Base-by-base conservation (phyloP, 2,888 invertebrate species). In the Ennomos erosarius region DNA sequence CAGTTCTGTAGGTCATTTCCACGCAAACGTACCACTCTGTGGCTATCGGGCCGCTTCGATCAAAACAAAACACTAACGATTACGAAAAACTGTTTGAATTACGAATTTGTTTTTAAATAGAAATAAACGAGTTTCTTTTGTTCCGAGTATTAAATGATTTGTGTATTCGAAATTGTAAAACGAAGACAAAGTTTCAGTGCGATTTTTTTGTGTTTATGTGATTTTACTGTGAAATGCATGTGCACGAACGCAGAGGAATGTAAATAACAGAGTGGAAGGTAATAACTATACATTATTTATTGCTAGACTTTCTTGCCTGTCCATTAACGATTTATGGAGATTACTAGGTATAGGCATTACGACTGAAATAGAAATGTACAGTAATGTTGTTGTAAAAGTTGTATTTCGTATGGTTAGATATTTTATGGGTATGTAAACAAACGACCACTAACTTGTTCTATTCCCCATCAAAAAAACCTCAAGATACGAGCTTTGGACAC, bases 1-100 rank as follows among this genome's bases (percentile, higher is more conserved):
- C 82, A 79, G 81, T 81, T 77, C 81, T 86, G 68, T 84, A 82
- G 86, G 87, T 84, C 87, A 85, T 73, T 71, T 71, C 79, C 68
- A 69, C 69, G 65, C 68, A 69, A 54, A 54, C 71, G 78, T 79
- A 74, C 78, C 79, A 74, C 69, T 74, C 64, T 49, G 44, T 52
- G 36, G 43, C 40, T 36, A 54, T 12, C 34, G 50, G 42, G 40
- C 39, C 10, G 33, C 43, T 52, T 38, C 34, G 4, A 39, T 26
- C 26, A 51, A 39, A 58, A 48, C 59, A 53, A 45, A 54, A 54
- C 40, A 37, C 35, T 16, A 40, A 34, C 50, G n/a, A 45, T 36
- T 39, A 13, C 9, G 44, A 49, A 16, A 16, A 16, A 16, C 16
- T 16, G n/a, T n/a, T 16, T 16, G 26, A 26, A 26, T 26, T 26